These are phyloP conservation scores for Perca fluviatilis DNA, from an alignment of 2,113 vertebrate genomes.

Conservation along the genomic window DNA sequence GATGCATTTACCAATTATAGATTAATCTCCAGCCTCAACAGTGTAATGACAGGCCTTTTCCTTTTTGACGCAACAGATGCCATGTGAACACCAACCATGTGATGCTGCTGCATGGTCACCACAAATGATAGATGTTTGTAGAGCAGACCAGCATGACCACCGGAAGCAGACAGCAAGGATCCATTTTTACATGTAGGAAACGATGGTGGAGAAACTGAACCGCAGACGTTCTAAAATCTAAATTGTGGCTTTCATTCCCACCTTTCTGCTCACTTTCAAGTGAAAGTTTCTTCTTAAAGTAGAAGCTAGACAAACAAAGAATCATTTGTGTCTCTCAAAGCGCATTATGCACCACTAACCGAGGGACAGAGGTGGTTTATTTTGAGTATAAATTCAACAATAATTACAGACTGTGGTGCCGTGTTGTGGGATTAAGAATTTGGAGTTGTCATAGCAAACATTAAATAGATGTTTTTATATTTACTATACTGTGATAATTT, in stretches of 20 bases:
- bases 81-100: constrained; percentile 46
- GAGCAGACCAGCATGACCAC: constrained; percentile 17
- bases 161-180: not conserved
- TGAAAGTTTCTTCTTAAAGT: not conserved
- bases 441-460: constrained; percentile 54
- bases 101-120: constrained; percentile 23
- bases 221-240: not conserved
- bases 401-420: constrained; percentile 58
- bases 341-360: constrained; percentile 9
- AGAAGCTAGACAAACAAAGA: constrained; percentile 36
- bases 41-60: constrained; percentile 54
- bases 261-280: constrained; percentile 18
- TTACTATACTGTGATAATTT: constrained; percentile 37
- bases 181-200: constrained; percentile 39
- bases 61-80: constrained; percentile 38
- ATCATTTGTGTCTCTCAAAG: constrained; percentile 20
- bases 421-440: constrained; percentile 21
- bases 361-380: constrained; percentile 38
- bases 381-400: constrained; percentile 33
- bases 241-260: constrained; percentile 20
- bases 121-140: constrained; percentile 39
- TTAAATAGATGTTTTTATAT: constrained; percentile 16
- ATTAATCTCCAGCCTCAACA: constrained; percentile 54
- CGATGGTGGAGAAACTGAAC: not conserved
- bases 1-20: constrained; percentile 67